Percentiles rank a stretch among this genome's conserved stretches.
phyloP scores from a whole-genome alignment of 2,113 vertebrate genomes.

The Eurypyga helias region DNA sequence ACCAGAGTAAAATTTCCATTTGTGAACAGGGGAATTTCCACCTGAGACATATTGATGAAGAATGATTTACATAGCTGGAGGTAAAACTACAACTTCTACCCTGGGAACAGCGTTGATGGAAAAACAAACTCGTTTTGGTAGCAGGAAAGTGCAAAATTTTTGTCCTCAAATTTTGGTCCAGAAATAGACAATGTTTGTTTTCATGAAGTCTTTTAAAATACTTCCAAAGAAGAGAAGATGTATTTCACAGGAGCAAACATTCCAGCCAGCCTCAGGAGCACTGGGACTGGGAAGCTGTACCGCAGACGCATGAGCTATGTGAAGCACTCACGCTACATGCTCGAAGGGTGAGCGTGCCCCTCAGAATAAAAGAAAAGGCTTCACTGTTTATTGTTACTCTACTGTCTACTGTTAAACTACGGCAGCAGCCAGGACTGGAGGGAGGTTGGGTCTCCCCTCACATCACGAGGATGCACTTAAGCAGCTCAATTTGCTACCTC shows the following conservation, averaged over 20 bases:
- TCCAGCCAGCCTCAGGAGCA: neutral
- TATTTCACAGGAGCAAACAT: slow-evolving; percentile 20
- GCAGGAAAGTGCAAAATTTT: slow-evolving; percentile 16
- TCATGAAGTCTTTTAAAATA: slow-evolving; percentile 25
- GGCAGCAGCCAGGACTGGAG: neutral
- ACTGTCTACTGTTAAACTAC: no score
- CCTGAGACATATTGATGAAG: neutral
- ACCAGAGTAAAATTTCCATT: slow-evolving; percentile 15
- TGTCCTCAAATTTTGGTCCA: slow-evolving; percentile 23
- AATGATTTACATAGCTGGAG: slow-evolving; percentile 15
- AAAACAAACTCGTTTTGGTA: neutral
- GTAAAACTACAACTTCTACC: neutral
- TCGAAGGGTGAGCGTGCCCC: neutral
- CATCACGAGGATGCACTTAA: neutral
- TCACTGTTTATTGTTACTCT: neutral
- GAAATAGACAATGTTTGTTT: slow-evolving; percentile 60
- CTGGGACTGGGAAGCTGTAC: neutral
- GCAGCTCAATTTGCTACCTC: neutral
- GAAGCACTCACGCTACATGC: neutral
- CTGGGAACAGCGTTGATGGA: slow-evolving; percentile 21
- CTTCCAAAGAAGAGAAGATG: slow-evolving; percentile 16
- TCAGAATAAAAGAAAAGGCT: neutral
- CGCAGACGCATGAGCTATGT: neutral
- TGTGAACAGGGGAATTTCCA: slow-evolving; percentile 50
- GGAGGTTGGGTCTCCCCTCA: accelerated